Evolutionary conservation across 2,113 vertebrate species (phyloP), one percentile per base, ranked within the genome.

Genomic region (Furnarius figulus): DNA sequence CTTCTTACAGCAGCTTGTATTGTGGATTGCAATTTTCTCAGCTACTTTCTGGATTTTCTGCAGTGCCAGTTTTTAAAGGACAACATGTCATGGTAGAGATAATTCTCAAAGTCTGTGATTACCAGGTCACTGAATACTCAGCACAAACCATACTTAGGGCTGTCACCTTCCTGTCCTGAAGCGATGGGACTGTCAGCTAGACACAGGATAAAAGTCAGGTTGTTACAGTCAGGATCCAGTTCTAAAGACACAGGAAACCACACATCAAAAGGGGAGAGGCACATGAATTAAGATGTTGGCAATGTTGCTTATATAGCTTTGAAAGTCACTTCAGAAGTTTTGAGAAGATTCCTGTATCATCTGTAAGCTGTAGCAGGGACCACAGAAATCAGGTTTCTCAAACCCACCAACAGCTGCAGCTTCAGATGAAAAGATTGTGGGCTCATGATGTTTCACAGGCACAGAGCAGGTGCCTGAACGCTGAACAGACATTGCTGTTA

Each of bases 381-480:
- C 19, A 39, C 22, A 91, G 65, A 72, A 82, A 82, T 93, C 67
- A 78, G 79, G 87, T 97, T 95, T 93, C 53, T 85, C 44, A 79
- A 90, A 91, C 78, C 35, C 31, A 56, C 56, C 50, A 90, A 16
- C 74, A 95, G 81, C 77, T 90, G 78, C 81, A 93, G 74, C 53
- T 65, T 44, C 52, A 90, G 52, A 73, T 72, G 67, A 86, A 89
- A 91, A 35, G 85, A 35, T 14, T 3, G 25, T 46, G 68, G 86
- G 55, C 52, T 85, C n/a, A 7, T 30, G 47, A 42, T 40, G 65
- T 35, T 50, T 62, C 4, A 2, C 44, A 85, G 77, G 50, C 53
- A 47, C 70, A 78, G 47, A 78, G 44, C 53, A 55, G 87, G 37
- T 47, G 89, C 15, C 46, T 44, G 30, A 65, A 31, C 31, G 28